Percentiles rank a stretch among this genome's conserved stretches.
These are phyloP conservation scores for Helicoverpa armigera DNA, from an alignment of 1,140 invertebrate species.

Conservation along the genomic window DNA sequence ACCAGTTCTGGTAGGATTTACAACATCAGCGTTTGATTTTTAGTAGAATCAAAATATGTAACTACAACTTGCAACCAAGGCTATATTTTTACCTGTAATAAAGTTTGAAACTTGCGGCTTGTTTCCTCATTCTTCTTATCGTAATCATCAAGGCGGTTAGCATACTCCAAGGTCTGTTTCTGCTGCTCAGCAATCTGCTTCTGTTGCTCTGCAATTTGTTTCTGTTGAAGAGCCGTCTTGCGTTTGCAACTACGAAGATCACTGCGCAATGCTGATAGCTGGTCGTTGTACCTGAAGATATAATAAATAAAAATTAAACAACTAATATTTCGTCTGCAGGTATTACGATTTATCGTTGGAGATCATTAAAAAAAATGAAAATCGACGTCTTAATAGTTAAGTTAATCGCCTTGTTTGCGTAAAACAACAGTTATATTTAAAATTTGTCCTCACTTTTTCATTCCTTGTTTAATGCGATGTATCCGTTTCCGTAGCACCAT, in stretches of 20 bases:
- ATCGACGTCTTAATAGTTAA: no score
- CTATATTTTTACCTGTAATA: constrained; percentile 90
- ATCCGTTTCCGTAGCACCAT: constrained; percentile 95
- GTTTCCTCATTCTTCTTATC: constrained; percentile 97
- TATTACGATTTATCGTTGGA: not conserved
- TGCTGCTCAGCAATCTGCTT: constrained; percentile 92
- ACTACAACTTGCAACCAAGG: constrained; percentile 24
- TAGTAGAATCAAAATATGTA: not conserved
- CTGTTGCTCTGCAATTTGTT: constrained; percentile 94
- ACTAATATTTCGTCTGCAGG: not conserved
- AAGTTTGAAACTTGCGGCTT: constrained; percentile 94
- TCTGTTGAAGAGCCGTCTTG: constrained; percentile 93
- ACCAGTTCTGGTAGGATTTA: no score
- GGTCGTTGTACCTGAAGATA: constrained; percentile 90
- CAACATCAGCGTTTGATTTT: not conserved
- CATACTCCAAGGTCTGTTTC: constrained; percentile 93
- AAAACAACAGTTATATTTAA: not conserved
- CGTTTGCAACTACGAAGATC: constrained; percentile 92
- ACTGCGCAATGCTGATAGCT: constrained; percentile 91
- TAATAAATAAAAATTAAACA: not conserved
- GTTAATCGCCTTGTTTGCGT: no score
- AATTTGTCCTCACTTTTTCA: constrained; percentile 90
- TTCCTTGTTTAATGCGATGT: constrained; percentile 94
- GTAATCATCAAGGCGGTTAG: constrained; percentile 93
- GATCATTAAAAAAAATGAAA: no score